Conservation (phyloP, 2,113 vertebrate genomes). For the Daboia siamensis region DNA sequence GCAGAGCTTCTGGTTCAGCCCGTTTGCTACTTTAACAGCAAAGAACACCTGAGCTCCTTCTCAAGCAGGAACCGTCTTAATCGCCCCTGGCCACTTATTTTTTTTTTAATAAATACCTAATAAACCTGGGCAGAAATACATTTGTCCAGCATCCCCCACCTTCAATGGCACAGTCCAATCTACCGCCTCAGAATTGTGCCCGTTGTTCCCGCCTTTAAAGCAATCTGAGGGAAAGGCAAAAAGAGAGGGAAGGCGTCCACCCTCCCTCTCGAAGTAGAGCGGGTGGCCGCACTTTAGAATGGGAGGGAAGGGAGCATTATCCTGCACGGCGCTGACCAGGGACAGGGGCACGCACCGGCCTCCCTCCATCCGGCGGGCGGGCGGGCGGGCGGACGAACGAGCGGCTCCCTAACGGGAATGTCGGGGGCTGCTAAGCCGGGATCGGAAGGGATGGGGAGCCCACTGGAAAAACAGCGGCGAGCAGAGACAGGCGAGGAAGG, state of each 20-base stretch:
- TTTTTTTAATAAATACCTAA: not conserved
- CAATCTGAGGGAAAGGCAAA: not conserved
- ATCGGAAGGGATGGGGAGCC: not conserved
- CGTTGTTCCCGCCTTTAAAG: not conserved
- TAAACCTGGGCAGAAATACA: not conserved
- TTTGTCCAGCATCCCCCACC: not conserved
- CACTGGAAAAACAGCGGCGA: not conserved
- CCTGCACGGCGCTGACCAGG: not conserved
- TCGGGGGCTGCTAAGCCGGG: not conserved
- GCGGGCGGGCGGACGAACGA: not conserved
- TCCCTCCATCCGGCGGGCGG: not conserved
- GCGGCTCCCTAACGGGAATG: not conserved
- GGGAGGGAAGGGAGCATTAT: not conserved
- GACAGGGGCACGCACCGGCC: not conserved
- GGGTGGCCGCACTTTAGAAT: not conserved
- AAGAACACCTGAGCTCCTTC: not conserved
- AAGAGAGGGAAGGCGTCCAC: not conserved
- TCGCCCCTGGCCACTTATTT: not conserved
- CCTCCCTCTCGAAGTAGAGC: not conserved
- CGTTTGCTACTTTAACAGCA: not conserved
- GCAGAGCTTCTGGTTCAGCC: not conserved
- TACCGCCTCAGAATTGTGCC: not conserved
- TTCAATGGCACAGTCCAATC: not conserved
- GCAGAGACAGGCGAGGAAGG: not conserved
- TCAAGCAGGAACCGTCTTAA: not conserved